phyloP scores from a whole-genome alignment of 2,888 invertebrate genomes.

The Podabrus alpinus region DNA sequence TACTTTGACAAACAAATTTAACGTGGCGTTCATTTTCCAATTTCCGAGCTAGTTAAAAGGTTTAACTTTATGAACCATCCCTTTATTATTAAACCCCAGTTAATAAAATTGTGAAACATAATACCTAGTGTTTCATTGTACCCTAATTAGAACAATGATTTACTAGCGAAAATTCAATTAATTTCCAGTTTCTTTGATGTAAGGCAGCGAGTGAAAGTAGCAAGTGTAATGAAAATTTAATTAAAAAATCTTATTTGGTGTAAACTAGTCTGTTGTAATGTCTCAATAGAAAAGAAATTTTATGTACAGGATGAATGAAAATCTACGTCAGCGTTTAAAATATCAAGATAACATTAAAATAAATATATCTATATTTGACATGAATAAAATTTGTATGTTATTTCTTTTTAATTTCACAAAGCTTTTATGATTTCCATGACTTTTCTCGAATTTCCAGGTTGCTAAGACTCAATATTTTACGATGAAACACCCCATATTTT shows the following conservation, averaged over 20 bases:
- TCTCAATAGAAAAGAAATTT: neutral
- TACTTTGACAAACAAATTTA: neutral
- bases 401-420: no score
- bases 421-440: no score
- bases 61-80: neutral
- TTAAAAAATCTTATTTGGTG: neutral
- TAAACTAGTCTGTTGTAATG: neutral
- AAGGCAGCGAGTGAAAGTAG: neutral
- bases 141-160: neutral
- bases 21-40: neutral
- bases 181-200: neutral
- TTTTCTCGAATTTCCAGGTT: no score
- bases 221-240: neutral
- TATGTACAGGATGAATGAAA: no score
- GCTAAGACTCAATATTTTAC: no score
- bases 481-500: neutral
- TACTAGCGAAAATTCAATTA: neutral
- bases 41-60: neutral
- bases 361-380: no score
- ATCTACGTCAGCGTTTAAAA: no score
- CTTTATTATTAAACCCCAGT: neutral
- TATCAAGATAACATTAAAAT: no score
- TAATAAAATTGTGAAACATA: neutral
- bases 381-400: no score
- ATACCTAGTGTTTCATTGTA: neutral